Percentiles rank a stretch among this genome's conserved stretches.
Conservation (phyloP, 2,797 vertebrate species). For the Sebastes hubbsi region DNA sequence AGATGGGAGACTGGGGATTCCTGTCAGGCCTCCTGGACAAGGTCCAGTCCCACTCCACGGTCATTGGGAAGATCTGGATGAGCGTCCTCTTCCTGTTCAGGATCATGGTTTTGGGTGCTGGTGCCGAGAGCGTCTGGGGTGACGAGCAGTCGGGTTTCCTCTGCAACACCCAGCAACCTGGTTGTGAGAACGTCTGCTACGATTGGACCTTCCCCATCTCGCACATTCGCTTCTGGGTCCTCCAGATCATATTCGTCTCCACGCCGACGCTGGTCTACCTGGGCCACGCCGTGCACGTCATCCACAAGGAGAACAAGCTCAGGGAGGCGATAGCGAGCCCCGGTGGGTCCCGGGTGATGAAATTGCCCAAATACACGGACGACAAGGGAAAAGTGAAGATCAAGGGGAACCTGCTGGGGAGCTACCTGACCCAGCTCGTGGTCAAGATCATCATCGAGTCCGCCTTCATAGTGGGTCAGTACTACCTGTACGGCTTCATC, state of each 20-base stretch:
- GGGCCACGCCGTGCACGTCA: constrained; percentile 84
- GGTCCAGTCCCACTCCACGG: constrained; percentile 93
- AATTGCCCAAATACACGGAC: constrained; percentile 83
- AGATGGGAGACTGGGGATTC: constrained; percentile 95
- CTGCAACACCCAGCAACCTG: constrained; percentile 94
- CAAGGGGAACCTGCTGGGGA: constrained; percentile 90
- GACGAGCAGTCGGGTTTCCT: constrained; percentile 93
- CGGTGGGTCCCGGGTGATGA: constrained; percentile 59
- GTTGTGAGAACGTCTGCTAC: constrained; percentile 96
- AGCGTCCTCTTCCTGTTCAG: constrained; percentile 96
- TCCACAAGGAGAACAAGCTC: constrained; percentile 89
- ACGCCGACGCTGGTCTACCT: constrained; percentile 84
- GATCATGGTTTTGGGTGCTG: constrained; percentile 93
- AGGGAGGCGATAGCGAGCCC: constrained; percentile 75
- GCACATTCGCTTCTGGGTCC: constrained; percentile 96
- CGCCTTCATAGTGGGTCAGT: constrained; percentile 92
- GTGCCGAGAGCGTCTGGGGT: constrained; percentile 93
- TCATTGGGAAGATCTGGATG: constrained; percentile 97
- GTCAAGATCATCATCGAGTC: constrained; percentile 91
- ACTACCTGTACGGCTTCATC: constrained; percentile 93
- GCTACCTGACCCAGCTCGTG: constrained; percentile 89
- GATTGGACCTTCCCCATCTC: constrained; percentile 96
- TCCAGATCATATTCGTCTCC: constrained; percentile 93
- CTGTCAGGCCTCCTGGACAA: constrained; percentile 91
- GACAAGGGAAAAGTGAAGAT: constrained; percentile 88